phyloP scores from a whole-genome alignment of 2,113 vertebrate genomes.

The Sinocyclocheilus rhinocerous region DNA sequence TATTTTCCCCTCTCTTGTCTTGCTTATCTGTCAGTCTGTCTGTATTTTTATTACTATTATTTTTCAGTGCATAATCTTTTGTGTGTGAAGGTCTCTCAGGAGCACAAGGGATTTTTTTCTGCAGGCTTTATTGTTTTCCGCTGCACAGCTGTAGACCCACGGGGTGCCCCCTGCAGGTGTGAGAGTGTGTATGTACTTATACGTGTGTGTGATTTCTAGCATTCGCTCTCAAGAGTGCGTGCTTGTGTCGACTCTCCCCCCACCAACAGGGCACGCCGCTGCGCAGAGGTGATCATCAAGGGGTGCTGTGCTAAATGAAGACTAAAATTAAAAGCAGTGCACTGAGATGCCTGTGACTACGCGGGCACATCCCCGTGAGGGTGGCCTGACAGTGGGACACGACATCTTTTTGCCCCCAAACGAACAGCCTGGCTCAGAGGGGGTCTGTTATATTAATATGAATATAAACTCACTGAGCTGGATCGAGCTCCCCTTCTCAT shows the following conservation, averaged over 20 bases:
- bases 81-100: conserved; percentile 60
- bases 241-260: conserved; percentile 23
- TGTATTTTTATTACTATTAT: conserved; percentile 37
- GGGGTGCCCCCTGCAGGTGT: conserved; percentile 63
- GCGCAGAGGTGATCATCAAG: conserved; percentile 50
- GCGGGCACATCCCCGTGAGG: conserved; percentile 29
- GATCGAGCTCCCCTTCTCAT: not conserved
- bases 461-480: conserved; percentile 39
- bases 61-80: conserved; percentile 9
- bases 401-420: conserved; percentile 27
- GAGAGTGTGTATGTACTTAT: conserved; percentile 44
- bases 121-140: conserved; percentile 71
- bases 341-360: conserved; percentile 62
- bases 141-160: conserved; percentile 71
- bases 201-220: conserved; percentile 4
- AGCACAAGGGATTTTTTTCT: conserved; percentile 54
- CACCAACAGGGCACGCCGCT: conserved; percentile 52
- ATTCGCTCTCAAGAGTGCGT: not conserved
- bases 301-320: conserved; percentile 59
- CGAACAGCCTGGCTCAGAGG: conserved; percentile 41
- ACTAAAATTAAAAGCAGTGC: conserved; percentile 59
- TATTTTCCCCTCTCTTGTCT: conserved; percentile 29
- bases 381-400: conserved; percentile 32
- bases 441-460: conserved; percentile 51
- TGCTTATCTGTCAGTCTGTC: conserved; percentile 46